Percentiles rank a stretch among this genome's conserved stretches.
Conservation (phyloP, 2,797 vertebrate genomes). For the Morelia viridis region DNA sequence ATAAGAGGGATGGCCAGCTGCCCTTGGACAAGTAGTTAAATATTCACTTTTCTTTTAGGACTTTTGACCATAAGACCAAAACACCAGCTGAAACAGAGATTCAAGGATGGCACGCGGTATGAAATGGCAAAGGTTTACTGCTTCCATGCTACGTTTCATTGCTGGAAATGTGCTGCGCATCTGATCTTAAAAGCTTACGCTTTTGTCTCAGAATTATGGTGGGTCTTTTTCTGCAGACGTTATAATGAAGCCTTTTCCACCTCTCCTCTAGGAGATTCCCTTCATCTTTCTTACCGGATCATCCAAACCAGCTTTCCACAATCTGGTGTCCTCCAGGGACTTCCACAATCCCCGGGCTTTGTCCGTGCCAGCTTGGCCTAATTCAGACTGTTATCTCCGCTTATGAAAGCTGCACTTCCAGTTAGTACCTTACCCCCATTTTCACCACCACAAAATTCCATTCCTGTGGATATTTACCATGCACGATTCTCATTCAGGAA, state of each 20-base stretch:
- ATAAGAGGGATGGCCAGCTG: constrained; percentile 23
- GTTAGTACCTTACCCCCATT: not conserved
- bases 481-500: not conserved
- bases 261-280: not conserved
- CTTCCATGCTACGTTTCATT: not conserved
- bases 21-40: constrained; percentile 62
- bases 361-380: not conserved
- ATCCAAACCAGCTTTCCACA: not conserved
- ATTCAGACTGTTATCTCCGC: not conserved
- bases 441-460: not conserved
- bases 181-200: not conserved
- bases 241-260: not conserved
- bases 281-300: not conserved
- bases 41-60: constrained; percentile 58
- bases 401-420: not conserved
- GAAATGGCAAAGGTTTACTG: constrained; percentile 19
- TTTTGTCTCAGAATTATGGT: not conserved
- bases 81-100: constrained; percentile 7
- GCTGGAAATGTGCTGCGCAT: not conserved
- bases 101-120: constrained; percentile 32
- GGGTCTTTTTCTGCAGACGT: not conserved
- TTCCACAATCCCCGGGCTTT: not conserved
- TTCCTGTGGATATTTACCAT: not conserved
- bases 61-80: constrained; percentile 54
- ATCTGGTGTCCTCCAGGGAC: not conserved